Evolutionary conservation across 1,140 invertebrate species (phyloP).

Genomic region (Anastrepha obliqua): DNA sequence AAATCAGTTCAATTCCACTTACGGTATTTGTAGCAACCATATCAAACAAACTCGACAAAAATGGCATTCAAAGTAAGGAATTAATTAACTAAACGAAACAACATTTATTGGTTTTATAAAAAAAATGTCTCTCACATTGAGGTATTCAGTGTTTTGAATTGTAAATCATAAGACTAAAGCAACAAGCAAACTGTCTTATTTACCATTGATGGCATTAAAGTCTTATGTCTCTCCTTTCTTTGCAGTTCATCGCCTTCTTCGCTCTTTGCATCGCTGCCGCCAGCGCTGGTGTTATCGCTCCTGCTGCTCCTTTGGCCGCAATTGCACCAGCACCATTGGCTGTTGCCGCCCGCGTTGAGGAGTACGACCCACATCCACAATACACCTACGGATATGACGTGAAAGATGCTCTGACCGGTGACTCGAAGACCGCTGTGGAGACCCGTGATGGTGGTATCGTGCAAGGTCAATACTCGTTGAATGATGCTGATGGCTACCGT

Average conservation of each 20-base stretch:
- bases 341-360: conserved; percentile 61
- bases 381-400: conserved; percentile 83
- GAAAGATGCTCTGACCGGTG: conserved; percentile 78
- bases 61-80: conserved; percentile 72
- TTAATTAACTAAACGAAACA: too few relatives aligned
- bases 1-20: conserved; percentile 72
- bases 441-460: conserved; percentile 74
- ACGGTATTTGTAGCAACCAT: conserved; percentile 72
- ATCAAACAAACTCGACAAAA: conserved; percentile 58
- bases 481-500: conserved; percentile 74
- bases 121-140: too few relatives aligned
- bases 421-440: conserved; percentile 73
- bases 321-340: conserved; percentile 56
- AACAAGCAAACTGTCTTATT: too few relatives aligned
- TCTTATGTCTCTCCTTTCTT: conserved; percentile 34
- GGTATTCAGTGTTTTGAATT: too few relatives aligned
- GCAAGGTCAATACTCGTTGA: conserved; percentile 74
- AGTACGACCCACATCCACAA: conserved; percentile 78
- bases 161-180: too few relatives aligned
- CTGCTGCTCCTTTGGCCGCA: conserved; percentile 60
- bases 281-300: conserved; percentile 67
- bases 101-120: too few relatives aligned
- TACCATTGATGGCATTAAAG: too few relatives aligned
- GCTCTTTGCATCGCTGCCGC: conserved; percentile 70
- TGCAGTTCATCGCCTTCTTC: conserved; percentile 70